Conservation (phyloP, 2,797 vertebrate species). For the Crocidura indochinensis region DNA sequence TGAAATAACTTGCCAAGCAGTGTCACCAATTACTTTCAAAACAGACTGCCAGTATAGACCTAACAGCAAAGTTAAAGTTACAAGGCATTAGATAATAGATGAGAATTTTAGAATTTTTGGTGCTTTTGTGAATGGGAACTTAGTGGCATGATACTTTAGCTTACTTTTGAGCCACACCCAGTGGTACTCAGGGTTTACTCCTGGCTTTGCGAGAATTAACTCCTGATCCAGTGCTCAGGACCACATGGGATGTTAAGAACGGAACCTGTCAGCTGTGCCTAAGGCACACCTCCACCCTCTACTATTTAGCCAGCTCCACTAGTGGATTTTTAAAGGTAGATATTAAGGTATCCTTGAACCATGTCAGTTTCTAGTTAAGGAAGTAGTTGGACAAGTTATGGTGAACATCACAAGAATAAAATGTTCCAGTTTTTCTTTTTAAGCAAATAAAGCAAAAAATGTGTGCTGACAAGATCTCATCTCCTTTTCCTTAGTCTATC, state of each 20-base stretch:
- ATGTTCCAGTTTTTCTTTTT: slow-evolving; percentile 71
- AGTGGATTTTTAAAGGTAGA: background rate
- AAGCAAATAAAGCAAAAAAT: slow-evolving; percentile 75
- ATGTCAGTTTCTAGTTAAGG: background rate
- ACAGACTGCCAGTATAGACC: background rate
- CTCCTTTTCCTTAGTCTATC: slow-evolving; percentile 88
- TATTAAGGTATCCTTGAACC: background rate
- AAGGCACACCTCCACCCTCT: no score
- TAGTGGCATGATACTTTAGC: no score
- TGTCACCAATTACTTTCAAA: background rate
- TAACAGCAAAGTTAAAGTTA: background rate
- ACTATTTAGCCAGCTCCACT: no score
- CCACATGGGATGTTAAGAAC: no score
- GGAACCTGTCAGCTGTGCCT: no score
- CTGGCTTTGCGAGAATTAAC: no score
- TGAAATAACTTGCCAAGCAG: background rate
- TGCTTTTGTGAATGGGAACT: background rate
- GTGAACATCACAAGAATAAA: slow-evolving; percentile 46
- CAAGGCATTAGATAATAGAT: background rate
- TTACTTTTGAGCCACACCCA: no score
- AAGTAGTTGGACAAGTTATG: background rate
- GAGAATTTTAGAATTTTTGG: background rate
- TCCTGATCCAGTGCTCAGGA: no score
- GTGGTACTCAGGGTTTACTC: no score
- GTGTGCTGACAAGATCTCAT: slow-evolving; percentile 85